Evolutionary conservation across 2,888 invertebrate species (phyloP), one percentile per base, ranked within the genome.

Genomic region (Palloptera scutellata): DNA sequence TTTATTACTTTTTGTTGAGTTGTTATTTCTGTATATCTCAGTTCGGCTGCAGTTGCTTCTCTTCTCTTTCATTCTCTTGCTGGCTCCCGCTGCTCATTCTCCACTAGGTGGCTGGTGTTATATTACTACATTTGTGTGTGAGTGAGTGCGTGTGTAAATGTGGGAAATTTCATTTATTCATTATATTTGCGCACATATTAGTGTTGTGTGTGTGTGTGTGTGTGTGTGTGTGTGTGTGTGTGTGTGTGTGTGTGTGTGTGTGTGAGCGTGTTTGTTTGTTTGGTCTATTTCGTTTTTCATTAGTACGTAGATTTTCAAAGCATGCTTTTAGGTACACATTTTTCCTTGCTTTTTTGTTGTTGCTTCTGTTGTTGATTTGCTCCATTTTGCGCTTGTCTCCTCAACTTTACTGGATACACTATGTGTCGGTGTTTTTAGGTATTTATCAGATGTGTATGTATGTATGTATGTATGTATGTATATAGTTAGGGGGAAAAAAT

Each of bases 111-210:
- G 51, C 15, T 48, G 51, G 13, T 48, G 51, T 48, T 48, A 15
- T 48, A 48, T 48, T n/a, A n/a, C 17, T 11, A 17, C 12, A 54
- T 54, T 17, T 17, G 54, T 15, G 17, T 12, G 17, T 48, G 48
- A 10, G 48, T 48, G 11, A 1, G 48, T 48, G 11, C 10, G 10
- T 48, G 54, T 54, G 54, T 20, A 12, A 54, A 59, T 58, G 80
- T 77, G 78, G 75, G 77, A 77, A 77, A 78, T 78, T 77, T 79
- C 75, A 78, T 77, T 78, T 79, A 80, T 78, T 78, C 79, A 75
- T 79, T 78, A 76, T 79, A 79, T 79, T 79, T 78, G 71, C 78
- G 75, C 45, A 30, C n/a, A 15, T 54, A 12, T 17, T 43, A 13
- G 20, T 43, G 52, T 40, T 12, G 53, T 41, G 43, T 15, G n/a